These are phyloP conservation scores for Zaprionus ornatus DNA, from an alignment of 1,140 invertebrate genomes.

Conservation along the genomic window DNA sequence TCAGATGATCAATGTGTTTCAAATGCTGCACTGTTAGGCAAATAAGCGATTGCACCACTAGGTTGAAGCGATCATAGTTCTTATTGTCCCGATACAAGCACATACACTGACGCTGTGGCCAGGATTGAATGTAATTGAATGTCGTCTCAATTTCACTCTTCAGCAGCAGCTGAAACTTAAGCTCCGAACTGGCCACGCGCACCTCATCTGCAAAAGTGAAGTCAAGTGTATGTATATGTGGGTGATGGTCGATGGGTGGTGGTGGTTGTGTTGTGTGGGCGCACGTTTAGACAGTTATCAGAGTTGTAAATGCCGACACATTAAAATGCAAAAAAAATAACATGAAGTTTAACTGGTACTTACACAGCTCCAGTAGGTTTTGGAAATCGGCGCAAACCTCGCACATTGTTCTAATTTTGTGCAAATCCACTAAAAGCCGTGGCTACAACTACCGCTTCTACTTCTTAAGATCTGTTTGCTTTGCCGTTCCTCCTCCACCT, in stretches of 20 bases:
- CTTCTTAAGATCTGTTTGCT: constrained; percentile 41
- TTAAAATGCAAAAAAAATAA: constrained; percentile 15
- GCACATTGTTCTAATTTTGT: constrained; percentile 58
- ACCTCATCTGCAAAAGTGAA: constrained; percentile 85
- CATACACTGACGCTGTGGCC: constrained; percentile 94
- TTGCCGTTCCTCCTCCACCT: constrained; percentile 36
- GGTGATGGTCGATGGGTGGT: constrained; percentile 1
- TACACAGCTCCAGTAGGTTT: constrained; percentile 75
- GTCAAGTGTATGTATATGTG: constrained; percentile 19
- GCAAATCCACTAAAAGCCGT: constrained; percentile 21
- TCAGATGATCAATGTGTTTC: constrained; percentile 88
- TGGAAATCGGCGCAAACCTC: constrained; percentile 74
- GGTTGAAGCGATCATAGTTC: constrained; percentile 95
- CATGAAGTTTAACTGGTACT: constrained; percentile 38
- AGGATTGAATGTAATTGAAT: constrained; percentile 88
- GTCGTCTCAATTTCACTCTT: constrained; percentile 88
- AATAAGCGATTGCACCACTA: constrained; percentile 92
- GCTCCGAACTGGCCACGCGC: constrained; percentile 86
- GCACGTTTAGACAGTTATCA: constrained; percentile 30
- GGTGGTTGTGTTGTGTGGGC: constrained; percentile 15
- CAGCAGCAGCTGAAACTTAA: constrained; percentile 86
- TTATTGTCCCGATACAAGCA: constrained; percentile 95
- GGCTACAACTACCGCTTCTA: constrained; percentile 28
- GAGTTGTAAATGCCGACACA: constrained; percentile 42
- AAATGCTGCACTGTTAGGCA: constrained; percentile 89